Evolutionary conservation across 2,888 invertebrate species (phyloP).

Genomic region (Adela reaumurella): DNA sequence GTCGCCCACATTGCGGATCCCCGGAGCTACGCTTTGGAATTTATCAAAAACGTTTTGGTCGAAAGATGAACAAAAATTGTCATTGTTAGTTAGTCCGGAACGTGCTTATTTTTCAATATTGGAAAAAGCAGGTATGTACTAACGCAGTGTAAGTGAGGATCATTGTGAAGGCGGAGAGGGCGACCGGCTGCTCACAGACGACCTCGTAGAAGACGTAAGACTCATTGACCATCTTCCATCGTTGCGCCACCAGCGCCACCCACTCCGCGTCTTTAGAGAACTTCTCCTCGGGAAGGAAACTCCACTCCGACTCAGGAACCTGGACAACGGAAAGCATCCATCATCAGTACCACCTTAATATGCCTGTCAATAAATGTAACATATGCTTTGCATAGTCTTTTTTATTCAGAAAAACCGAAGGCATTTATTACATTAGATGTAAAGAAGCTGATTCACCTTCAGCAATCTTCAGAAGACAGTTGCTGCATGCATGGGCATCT

Average conservation of each 20-base stretch:
- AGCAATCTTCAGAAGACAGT: too few relatives aligned
- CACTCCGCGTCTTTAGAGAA: slow-evolving; percentile 16
- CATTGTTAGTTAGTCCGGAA: neutral
- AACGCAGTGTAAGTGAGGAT: slow-evolving; percentile 25
- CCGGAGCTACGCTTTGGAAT: too few relatives aligned
- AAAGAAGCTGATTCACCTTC: too few relatives aligned
- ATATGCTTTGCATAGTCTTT: neutral
- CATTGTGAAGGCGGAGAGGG: slow-evolving; percentile 21
- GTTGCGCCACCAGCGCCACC: slow-evolving; percentile 24
- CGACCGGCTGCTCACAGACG: slow-evolving; percentile 34
- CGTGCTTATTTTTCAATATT: too few relatives aligned
- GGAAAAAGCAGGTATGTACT: too few relatives aligned
- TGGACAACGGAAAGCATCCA: slow-evolving; percentile 14
- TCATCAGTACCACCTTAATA: neutral
- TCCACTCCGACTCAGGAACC: slow-evolving; percentile 28
- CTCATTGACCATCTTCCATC: slow-evolving; percentile 34
- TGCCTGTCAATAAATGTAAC: too few relatives aligned
- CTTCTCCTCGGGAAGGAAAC: slow-evolving; percentile 16
- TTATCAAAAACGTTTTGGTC: too few relatives aligned
- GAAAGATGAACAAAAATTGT: too few relatives aligned
- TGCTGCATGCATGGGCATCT: too few relatives aligned
- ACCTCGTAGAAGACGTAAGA: slow-evolving; percentile 33
- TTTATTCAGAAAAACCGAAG: neutral
- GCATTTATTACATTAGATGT: too few relatives aligned
- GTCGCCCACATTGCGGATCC: too few relatives aligned